These are phyloP conservation scores for Vireo altiloquus DNA, from an alignment of 2,113 vertebrate species.

Conservation along the genomic window DNA sequence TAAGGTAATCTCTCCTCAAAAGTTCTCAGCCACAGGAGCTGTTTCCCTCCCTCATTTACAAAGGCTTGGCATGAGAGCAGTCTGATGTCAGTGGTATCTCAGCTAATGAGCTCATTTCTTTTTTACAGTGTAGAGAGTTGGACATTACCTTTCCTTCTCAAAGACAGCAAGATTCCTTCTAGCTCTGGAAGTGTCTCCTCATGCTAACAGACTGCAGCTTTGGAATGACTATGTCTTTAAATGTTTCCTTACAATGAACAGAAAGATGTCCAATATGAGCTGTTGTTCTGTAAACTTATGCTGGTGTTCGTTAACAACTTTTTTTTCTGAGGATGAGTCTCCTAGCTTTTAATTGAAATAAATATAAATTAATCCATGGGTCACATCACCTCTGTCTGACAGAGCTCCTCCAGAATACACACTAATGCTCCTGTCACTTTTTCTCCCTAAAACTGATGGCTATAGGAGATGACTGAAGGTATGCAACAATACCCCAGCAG, in stretches of 20 bases:
- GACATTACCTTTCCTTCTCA: neutral
- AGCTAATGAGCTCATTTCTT: neutral
- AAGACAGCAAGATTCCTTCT: neutral
- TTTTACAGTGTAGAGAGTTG: neutral
- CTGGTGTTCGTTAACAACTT: fast-evolving
- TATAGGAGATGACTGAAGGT: neutral
- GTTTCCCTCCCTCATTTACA: neutral
- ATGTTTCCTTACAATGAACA: neutral
- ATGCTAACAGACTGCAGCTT: neutral
- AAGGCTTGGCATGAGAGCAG: neutral
- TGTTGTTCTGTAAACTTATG: neutral
- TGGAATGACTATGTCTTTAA: neutral
- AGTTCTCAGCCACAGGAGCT: neutral
- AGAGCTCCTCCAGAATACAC: neutral
- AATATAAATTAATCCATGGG: neutral
- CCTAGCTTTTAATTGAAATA: neutral
- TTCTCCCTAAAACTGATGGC: neutral
- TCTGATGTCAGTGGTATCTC: neutral
- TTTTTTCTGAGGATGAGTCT: neutral
- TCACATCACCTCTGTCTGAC: neutral
- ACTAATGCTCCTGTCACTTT: neutral
- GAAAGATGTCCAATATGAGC: neutral
- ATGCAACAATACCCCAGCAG: conserved; percentile 6
- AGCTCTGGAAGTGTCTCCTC: neutral
- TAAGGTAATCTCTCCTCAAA: conserved; percentile 37